Evolutionary conservation across 2,113 vertebrate species (phyloP).

Genomic region (Carlito syrichta): DNA sequence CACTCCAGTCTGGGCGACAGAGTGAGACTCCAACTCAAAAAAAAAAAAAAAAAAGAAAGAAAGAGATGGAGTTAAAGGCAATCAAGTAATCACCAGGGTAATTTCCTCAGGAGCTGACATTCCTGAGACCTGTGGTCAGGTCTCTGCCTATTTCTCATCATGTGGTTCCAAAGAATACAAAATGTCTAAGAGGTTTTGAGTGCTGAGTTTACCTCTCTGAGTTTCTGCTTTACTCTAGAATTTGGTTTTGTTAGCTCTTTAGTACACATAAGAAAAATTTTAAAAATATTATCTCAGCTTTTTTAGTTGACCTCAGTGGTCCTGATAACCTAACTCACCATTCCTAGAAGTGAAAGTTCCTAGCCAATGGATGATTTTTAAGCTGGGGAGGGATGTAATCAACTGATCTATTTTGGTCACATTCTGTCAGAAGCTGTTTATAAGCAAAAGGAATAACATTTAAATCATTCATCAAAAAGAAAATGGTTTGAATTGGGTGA

Average conservation of each 20-base stretch:
- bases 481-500: neutral
- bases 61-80: too few species aligned
- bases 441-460: neutral
- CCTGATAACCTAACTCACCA: neutral
- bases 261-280: neutral
- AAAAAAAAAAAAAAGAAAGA: too few species aligned
- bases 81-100: too few species aligned
- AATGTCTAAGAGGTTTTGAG: neutral
- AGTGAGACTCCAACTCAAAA: too few species aligned
- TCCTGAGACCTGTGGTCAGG: too few species aligned
- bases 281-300: neutral
- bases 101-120: too few species aligned
- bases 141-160: too few species aligned
- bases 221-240: neutral
- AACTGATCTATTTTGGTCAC: neutral
- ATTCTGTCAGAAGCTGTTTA: neutral
- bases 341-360: neutral
- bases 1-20: too few species aligned
- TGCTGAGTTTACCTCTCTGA: neutral
- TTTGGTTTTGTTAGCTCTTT: constrained; percentile 14
- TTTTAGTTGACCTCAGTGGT: neutral
- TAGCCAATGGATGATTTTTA: neutral
- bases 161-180: too few species aligned
- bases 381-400: neutral
- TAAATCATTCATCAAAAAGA: neutral